Conservation (phyloP, 2,113 vertebrate species). For the Ornithorhynchus anatinus region DNA sequence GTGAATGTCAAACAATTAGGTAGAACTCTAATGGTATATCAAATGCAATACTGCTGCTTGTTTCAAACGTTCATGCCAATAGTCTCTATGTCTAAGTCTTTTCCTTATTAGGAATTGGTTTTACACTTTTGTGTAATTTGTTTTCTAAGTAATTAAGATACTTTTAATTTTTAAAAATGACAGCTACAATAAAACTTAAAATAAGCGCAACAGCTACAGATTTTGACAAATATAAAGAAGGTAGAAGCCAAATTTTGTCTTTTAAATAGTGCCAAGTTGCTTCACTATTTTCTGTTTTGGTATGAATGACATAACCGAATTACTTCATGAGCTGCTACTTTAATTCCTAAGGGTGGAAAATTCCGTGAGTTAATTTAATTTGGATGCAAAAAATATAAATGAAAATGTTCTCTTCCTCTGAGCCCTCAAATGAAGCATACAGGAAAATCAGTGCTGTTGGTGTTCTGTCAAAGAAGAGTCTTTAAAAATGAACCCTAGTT, state of each 20-base stretch:
- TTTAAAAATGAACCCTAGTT: not conserved
- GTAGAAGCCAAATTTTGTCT: constrained; percentile 34
- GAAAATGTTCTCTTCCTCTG: constrained; percentile 51
- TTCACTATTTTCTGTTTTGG: constrained; percentile 55
- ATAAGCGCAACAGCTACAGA: constrained; percentile 36
- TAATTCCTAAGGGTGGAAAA: constrained; percentile 70
- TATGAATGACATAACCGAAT: constrained; percentile 62
- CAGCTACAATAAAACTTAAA: constrained; percentile 43
- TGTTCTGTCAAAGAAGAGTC: not conserved
- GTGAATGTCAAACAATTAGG: constrained; percentile 46
- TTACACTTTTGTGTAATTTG: constrained; percentile 31
- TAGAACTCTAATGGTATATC: not conserved
- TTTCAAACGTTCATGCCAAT: not conserved
- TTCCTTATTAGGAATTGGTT: constrained; percentile 8
- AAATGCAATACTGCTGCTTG: not conserved
- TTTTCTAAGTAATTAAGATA: constrained; percentile 36
- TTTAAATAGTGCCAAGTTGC: constrained; percentile 54
- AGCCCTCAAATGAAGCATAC: constrained; percentile 17
- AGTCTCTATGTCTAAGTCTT: not conserved
- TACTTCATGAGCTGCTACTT: constrained; percentile 69
- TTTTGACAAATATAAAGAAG: constrained; percentile 33
- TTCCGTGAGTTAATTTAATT: constrained; percentile 69
- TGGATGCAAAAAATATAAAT: constrained; percentile 58
- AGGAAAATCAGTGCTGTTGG: not conserved
- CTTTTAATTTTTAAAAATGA: constrained; percentile 41